phyloP scores from a whole-genome alignment of 2,113 vertebrate species.

The Esox niger region DNA sequence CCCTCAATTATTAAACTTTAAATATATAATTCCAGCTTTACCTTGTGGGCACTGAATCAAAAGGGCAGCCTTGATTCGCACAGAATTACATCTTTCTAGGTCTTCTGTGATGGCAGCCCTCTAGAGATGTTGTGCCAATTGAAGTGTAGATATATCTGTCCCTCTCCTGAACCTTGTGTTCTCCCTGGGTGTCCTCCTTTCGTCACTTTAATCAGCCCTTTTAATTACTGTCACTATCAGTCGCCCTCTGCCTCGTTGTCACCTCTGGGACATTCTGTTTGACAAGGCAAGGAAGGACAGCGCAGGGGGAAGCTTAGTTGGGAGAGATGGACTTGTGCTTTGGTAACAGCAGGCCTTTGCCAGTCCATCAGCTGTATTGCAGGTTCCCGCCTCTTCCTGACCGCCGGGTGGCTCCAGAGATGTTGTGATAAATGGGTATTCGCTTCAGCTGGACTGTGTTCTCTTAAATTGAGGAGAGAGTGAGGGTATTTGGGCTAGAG shows the following conservation, averaged over 20 bases:
- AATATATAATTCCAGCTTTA: conserved; percentile 1
- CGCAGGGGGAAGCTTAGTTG: conserved; percentile 32
- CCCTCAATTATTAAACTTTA: not conserved
- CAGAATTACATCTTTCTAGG: conserved; percentile 9
- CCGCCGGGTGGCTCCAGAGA: conserved; percentile 33
- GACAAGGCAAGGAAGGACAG: conserved; percentile 36
- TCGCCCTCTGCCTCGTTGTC: conserved; percentile 41
- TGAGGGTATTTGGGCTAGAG: conserved; percentile 7
- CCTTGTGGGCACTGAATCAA: conserved; percentile 24
- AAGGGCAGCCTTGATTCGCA: not conserved
- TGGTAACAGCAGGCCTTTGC: conserved; percentile 36
- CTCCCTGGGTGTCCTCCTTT: conserved; percentile 54
- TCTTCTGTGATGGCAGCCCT: conserved; percentile 24
- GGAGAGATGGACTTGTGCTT: conserved; percentile 15
- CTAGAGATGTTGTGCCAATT: conserved; percentile 33
- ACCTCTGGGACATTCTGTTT: conserved; percentile 48
- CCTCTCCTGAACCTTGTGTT: conserved; percentile 36
- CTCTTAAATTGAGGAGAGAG: conserved; percentile 11
- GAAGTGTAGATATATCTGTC: conserved; percentile 1
- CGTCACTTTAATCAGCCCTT: conserved; percentile 64
- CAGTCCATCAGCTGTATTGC: conserved; percentile 44
- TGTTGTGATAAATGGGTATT: conserved; percentile 57
- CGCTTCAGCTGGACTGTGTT: conserved; percentile 24
- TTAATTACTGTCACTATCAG: conserved; percentile 63
- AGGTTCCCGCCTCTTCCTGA: conserved; percentile 39